Percentiles rank a stretch among this genome's conserved stretches.
Evolutionary conservation across 2,113 vertebrate species (phyloP).

Genomic region (Cheirogaleus medius): DNA sequence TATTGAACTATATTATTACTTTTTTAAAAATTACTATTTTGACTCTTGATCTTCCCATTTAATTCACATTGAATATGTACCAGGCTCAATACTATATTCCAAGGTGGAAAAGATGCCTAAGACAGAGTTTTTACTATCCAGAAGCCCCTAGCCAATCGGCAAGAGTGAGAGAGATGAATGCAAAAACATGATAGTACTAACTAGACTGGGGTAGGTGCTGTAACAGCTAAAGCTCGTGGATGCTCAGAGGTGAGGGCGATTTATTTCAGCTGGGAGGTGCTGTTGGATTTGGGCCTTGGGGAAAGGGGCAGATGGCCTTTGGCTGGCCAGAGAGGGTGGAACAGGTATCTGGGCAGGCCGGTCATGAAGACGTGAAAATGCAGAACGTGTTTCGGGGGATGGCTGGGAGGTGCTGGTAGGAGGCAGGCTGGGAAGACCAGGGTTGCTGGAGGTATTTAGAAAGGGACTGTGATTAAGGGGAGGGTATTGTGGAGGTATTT

Average conservation of each 20-base stretch:
- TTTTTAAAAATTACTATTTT: background rate
- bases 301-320: background rate
- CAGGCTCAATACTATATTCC: background rate
- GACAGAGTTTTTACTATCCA: background rate
- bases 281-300: background rate
- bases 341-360: no score
- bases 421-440: background rate
- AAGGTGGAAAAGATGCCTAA: background rate
- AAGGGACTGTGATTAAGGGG: background rate
- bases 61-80: background rate
- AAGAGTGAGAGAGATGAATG: rapidly evolving
- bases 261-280: background rate
- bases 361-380: background rate
- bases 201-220: rapidly evolving
- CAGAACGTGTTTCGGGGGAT: background rate
- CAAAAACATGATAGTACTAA: background rate
- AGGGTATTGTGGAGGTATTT: no score
- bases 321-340: background rate
- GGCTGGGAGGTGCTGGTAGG: background rate
- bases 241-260: background rate
- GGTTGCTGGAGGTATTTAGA: background rate
- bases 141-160: background rate
- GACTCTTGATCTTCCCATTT: background rate
- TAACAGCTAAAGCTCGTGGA: background rate
- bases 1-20: background rate